These are phyloP conservation scores for Eilema griseolum DNA, from an alignment of 2,888 invertebrate species.

Conservation along the genomic window DNA sequence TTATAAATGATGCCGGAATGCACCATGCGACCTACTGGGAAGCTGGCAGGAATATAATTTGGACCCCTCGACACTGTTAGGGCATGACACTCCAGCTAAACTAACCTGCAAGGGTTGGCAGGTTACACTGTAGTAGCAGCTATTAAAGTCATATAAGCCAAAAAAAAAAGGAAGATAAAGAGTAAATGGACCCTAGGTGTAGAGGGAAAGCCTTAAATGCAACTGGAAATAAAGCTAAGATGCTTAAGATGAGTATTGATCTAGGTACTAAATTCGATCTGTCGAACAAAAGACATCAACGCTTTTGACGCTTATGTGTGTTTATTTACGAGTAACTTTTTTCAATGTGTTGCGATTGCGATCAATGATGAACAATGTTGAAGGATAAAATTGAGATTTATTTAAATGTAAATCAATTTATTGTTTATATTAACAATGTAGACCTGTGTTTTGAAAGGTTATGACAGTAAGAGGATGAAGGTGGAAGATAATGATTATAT, in stretches of 20 bases:
- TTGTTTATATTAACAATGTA: not conserved
- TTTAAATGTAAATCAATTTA: not conserved
- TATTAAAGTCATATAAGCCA: not conserved
- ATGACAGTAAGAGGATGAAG: too few relatives aligned
- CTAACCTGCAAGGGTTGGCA: not conserved
- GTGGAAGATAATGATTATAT: too few relatives aligned
- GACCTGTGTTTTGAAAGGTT: not conserved
- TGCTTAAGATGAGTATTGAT: not conserved
- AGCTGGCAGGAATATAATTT: not conserved
- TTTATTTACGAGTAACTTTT: slow-evolving; percentile 21
- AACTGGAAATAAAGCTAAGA: not conserved
- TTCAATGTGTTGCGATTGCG: slow-evolving; percentile 5
- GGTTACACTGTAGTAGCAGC: not conserved
- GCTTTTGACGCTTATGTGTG: slow-evolving; percentile 33
- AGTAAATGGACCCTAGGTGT: not conserved
- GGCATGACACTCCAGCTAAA: not conserved
- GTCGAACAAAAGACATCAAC: slow-evolving; percentile 69
- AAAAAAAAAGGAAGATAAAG: not conserved
- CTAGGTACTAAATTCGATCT: slow-evolving; percentile 19
- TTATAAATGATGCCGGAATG: too few relatives aligned
- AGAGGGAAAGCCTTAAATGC: not conserved
- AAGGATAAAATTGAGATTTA: not conserved
- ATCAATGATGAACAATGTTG: slow-evolving; percentile 5
- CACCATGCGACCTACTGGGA: too few relatives aligned
- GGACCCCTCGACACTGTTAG: not conserved